phyloP scores from a whole-genome alignment of 2,888 invertebrate species.

The Caenorhabditis doughertyi region DNA sequence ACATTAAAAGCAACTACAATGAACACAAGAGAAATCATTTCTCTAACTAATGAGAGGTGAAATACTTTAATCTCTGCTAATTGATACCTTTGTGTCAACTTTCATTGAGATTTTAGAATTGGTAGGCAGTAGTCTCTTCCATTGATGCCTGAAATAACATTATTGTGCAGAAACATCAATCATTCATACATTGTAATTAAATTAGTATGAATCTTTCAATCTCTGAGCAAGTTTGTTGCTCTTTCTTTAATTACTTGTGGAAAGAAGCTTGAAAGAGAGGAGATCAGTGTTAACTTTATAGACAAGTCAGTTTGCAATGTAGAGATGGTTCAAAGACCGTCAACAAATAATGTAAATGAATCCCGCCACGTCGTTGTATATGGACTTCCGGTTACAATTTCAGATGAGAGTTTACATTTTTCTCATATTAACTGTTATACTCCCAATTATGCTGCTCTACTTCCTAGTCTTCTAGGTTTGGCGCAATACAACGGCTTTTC shows the following conservation, averaged over 20 bases:
- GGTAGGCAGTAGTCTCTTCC: background rate
- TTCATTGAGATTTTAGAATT: background rate
- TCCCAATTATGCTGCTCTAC: background rate
- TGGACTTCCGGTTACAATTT: slow-evolving; percentile 50
- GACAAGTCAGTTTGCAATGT: slow-evolving; percentile 43
- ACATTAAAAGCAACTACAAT: no score
- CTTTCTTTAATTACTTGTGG: background rate
- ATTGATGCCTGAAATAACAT: no score
- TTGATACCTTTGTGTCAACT: no score
- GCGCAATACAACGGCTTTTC: slow-evolving; percentile 15
- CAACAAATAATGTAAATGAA: slow-evolving; percentile 48
- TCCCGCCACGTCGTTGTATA: slow-evolving; percentile 67
- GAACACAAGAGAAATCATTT: no score
- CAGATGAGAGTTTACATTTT: slow-evolving; percentile 53
- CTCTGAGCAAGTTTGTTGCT: background rate
- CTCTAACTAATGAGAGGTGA: no score
- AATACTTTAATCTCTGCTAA: no score
- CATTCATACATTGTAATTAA: background rate
- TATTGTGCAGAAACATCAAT: no score
- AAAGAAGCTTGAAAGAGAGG: no score
- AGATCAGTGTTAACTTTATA: slow-evolving; percentile 9
- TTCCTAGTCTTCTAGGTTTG: background rate
- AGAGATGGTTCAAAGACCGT: slow-evolving; percentile 47
- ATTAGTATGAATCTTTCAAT: background rate
- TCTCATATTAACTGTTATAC: slow-evolving; percentile 49